phyloP scores from a whole-genome alignment of 2,888 invertebrate species.

The Leptopilina myrica region DNA sequence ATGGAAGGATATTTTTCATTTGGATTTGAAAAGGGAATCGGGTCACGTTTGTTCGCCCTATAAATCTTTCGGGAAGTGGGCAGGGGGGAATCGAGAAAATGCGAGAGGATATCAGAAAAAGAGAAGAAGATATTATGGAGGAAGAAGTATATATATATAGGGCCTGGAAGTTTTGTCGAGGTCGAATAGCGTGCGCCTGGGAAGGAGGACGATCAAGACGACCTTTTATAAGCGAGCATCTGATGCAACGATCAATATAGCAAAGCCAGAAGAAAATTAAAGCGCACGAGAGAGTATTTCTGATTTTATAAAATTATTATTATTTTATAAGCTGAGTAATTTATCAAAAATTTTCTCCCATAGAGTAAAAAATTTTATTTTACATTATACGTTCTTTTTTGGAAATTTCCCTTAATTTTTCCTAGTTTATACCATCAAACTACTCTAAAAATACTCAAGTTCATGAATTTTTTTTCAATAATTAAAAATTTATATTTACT shows the following conservation, averaged over 20 bases:
- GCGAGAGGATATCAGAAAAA: constrained; percentile 12
- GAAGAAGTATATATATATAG: background rate
- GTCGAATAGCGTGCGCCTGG: constrained; percentile 44
- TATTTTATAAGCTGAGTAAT: background rate
- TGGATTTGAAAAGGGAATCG: constrained; percentile 50
- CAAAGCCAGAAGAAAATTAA: background rate
- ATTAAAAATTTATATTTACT: too few relatives aligned
- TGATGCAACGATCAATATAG: constrained; percentile 20
- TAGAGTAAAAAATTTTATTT: background rate
- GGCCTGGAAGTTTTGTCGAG: constrained; percentile 43
- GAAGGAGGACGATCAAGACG: constrained; percentile 26
- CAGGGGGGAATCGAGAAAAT: background rate
- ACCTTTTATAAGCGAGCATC: constrained; percentile 36
- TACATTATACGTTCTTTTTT: too few relatives aligned
- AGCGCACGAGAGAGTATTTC: constrained; percentile 15
- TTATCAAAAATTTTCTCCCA: background rate
- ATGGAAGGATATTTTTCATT: constrained; percentile 23
- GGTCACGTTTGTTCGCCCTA: constrained; percentile 51
- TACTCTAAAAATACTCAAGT: too few relatives aligned
- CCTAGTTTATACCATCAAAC: too few relatives aligned
- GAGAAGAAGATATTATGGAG: background rate
- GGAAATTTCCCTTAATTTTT: too few relatives aligned
- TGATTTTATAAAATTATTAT: background rate
- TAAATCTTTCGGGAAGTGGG: constrained; percentile 49
- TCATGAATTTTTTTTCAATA: too few relatives aligned